These are phyloP conservation scores for Mermis nigrescens DNA, from an alignment of 2,888 invertebrate species.

Conservation along the genomic window DNA sequence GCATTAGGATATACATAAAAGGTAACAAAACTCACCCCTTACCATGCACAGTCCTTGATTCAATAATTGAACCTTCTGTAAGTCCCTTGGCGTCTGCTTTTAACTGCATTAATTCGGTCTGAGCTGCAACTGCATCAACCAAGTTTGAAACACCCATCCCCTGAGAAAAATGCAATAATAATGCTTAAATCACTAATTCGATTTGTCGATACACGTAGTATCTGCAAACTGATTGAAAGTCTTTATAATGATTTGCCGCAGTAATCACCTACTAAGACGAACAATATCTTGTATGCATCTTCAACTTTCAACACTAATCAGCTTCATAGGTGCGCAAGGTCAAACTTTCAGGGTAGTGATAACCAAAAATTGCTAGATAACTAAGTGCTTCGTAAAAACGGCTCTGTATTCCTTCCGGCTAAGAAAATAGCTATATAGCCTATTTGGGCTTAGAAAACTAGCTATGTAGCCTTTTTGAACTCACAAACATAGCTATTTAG, in stretches of 20 bases:
- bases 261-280: slow-evolving; percentile 15
- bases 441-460: no score
- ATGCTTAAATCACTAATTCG: neutral
- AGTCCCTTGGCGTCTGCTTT: slow-evolving; percentile 59
- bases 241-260: neutral
- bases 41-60: slow-evolving; percentile 51
- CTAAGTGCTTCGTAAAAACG: no score
- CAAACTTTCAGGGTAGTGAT: no score
- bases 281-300: no score
- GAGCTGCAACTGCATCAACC: slow-evolving; percentile 54
- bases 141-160: slow-evolving; percentile 54
- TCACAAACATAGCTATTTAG: no score
- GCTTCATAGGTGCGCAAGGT: no score
- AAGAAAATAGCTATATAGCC: no score
- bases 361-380: no score
- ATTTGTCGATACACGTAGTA: neutral
- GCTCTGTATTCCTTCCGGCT: no score
- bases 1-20: neutral
- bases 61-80: slow-evolving; percentile 74
- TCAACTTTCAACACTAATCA: no score
- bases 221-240: neutral
- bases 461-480: no score
- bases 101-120: slow-evolving; percentile 60
- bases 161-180: slow-evolving; percentile 21
- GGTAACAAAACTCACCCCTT: slow-evolving; percentile 42